A percentile compares a stretch with the other conserved stretches of the same genome.
Evolutionary conservation across 2,797 vertebrate species (phyloP).

Genomic region (Anabacerthia variegaticeps): DNA sequence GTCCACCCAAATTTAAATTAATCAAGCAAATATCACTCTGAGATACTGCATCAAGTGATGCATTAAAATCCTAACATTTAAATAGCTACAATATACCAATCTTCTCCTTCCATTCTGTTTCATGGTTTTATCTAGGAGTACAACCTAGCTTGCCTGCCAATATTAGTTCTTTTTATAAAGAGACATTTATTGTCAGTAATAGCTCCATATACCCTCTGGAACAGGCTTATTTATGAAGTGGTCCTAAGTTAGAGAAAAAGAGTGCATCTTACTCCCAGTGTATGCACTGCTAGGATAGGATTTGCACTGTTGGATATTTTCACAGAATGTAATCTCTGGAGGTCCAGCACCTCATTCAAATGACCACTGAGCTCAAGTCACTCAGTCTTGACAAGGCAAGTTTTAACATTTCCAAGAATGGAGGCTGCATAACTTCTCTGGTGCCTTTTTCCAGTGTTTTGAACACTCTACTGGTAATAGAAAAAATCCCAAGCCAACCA

Average conservation of each 20-base stretch:
- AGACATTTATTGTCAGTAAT: neutral
- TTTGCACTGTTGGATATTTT: neutral
- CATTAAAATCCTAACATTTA: neutral
- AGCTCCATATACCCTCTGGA: neutral
- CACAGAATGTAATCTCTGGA: neutral
- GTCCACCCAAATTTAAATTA: neutral
- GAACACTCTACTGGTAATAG: neutral
- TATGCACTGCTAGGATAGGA: neutral
- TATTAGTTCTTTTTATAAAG: neutral
- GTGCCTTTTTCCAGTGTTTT: neutral
- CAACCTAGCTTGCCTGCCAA: neutral
- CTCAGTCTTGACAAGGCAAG: neutral
- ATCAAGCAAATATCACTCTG: neutral
- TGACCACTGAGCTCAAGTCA: neutral
- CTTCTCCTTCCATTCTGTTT: neutral
- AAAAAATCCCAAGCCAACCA: neutral
- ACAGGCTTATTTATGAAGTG: neutral
- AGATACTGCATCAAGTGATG: neutral
- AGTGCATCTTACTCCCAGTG: neutral
- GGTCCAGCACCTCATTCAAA: neutral
- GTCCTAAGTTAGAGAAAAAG: neutral
- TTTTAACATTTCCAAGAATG: neutral
- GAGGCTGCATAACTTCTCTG: neutral
- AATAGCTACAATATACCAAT: neutral
- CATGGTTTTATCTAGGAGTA: neutral